These are phyloP conservation scores for Drymodes brunneopygia DNA, from an alignment of 2,113 vertebrate species.

Conservation along the genomic window DNA sequence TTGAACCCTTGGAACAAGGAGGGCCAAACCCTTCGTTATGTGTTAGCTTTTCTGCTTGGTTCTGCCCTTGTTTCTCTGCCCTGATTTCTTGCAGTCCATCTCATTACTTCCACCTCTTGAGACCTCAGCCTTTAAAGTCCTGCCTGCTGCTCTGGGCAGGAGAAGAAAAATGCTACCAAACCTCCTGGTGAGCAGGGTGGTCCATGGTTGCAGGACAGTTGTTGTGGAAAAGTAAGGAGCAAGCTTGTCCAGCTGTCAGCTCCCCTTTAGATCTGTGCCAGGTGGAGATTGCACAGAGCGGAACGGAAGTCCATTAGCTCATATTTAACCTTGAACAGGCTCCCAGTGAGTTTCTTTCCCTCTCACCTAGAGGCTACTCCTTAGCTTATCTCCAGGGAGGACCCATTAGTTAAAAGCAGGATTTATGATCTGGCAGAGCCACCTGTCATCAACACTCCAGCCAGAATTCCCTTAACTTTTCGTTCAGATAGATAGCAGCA, in stretches of 20 bases:
- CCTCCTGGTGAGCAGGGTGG: neutral
- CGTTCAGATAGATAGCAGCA: neutral
- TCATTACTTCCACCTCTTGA: neutral
- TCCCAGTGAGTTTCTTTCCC: neutral
- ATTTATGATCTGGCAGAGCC: neutral
- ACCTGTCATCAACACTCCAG: neutral
- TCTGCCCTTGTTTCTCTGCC: neutral
- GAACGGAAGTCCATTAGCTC: neutral
- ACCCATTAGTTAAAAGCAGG: neutral
- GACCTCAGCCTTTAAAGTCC: neutral
- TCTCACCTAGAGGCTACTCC: neutral
- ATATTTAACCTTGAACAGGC: neutral
- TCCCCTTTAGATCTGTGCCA: neutral
- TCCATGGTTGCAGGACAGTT: neutral
- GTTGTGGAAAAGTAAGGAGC: neutral
- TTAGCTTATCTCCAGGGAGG: slow-evolving; percentile 4
- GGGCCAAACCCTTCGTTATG: neutral
- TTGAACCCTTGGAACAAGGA: neutral
- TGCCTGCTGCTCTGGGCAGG: neutral
- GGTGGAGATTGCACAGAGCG: neutral
- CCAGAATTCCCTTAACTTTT: slow-evolving; percentile 33
- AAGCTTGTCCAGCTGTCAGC: neutral
- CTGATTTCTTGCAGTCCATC: neutral
- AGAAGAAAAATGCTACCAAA: neutral
- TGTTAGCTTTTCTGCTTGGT: neutral